phyloP scores from a whole-genome alignment of 2,113 vertebrate genomes.

The Oxyura jamaicensis region DNA sequence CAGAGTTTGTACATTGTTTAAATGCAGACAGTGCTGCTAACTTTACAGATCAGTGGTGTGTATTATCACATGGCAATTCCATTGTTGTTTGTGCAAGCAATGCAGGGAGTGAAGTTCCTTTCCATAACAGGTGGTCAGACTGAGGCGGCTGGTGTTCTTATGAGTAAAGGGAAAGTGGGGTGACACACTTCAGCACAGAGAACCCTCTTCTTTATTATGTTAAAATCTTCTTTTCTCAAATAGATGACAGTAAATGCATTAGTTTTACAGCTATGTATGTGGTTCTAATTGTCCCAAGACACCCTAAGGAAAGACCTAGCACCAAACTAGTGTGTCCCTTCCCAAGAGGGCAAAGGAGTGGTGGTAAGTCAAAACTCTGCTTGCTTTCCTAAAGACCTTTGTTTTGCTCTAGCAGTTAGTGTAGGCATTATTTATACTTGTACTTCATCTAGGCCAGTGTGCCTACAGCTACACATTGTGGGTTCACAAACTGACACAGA shows the following conservation, averaged over 20 bases:
- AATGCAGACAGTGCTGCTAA: neutral
- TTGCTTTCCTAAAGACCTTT: neutral
- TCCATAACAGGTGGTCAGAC: neutral
- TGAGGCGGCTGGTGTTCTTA: neutral
- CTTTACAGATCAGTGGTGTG: neutral
- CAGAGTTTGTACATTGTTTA: neutral
- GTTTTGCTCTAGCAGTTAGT: neutral
- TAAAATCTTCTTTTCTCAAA: neutral
- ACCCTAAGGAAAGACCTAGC: neutral
- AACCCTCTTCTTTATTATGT: neutral
- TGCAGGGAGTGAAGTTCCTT: neutral
- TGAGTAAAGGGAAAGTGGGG: neutral
- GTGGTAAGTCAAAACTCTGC: neutral
- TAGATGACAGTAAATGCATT: neutral
- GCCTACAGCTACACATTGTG: neutral
- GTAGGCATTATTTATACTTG: neutral
- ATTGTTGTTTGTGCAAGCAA: slow-evolving; percentile 14
- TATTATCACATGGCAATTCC: neutral
- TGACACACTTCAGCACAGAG: neutral
- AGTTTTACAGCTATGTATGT: neutral
- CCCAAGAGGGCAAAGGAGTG: neutral
- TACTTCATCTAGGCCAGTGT: neutral
- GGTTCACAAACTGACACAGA: neutral
- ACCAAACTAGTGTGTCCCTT: neutral
- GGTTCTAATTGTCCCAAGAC: neutral